phyloP scores from a whole-genome alignment of 92 coral and sea anemone genomes.

The Paragorgia papillata region DNA sequence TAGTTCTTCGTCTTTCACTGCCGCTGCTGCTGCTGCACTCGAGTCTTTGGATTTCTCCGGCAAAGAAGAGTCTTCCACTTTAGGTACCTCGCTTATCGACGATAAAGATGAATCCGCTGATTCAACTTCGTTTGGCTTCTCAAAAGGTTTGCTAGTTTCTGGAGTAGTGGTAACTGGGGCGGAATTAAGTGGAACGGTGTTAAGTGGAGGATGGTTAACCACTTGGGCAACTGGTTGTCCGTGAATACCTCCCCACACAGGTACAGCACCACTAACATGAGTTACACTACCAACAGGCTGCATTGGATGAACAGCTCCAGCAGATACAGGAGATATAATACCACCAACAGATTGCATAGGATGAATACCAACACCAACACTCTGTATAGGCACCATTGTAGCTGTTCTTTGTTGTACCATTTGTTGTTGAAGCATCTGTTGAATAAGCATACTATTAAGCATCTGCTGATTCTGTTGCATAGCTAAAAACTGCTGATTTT shows the following conservation, averaged over 20 bases:
- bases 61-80: background rate
- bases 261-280: background rate
- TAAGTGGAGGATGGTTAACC: too few relatives aligned
- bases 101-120: too few relatives aligned
- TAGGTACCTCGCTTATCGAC: background rate
- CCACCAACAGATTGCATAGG: background rate
- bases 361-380: background rate
- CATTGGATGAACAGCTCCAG: background rate
- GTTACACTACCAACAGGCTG: conserved; percentile 2
- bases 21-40: background rate
- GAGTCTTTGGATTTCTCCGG: too few relatives aligned
- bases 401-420: conserved; percentile 10
- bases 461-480: conserved; percentile 40
- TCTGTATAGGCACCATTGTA: background rate
- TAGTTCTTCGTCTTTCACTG: conserved; percentile 36
- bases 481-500: conserved; percentile 37
- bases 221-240: too few relatives aligned
- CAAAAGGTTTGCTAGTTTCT: too few relatives aligned
- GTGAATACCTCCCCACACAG: conserved; percentile 12
- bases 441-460: conserved; percentile 18
- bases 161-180: too few relatives aligned
- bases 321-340: background rate
- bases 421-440: conserved; percentile 42
- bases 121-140: too few relatives aligned
- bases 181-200: too few relatives aligned